Percentiles rank a stretch among this genome's conserved stretches.
Evolutionary conservation across 2,113 vertebrate species (phyloP).

Genomic region (Boulengeromyrus knoepffleri): DNA sequence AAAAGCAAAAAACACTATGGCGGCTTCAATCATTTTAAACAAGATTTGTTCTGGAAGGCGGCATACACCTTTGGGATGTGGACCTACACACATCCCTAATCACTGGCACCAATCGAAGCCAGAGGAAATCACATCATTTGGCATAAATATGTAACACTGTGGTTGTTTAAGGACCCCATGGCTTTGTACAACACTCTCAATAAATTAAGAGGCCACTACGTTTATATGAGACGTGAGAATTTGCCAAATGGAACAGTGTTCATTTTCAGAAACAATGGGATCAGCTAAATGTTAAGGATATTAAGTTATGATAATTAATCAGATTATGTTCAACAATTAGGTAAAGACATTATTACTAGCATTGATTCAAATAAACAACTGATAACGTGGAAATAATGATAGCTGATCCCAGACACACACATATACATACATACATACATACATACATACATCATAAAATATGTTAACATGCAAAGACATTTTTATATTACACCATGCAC

Average conservation of each 20-base stretch:
- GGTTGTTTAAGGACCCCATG: neutral
- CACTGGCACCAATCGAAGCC: neutral
- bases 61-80: neutral
- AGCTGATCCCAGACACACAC: neutral
- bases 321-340: neutral
- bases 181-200: neutral
- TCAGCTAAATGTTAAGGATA: neutral
- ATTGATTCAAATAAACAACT: neutral
- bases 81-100: neutral
- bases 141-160: neutral
- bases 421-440: neutral
- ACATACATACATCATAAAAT: neutral
- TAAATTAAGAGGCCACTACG: neutral
- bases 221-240: neutral
- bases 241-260: neutral
- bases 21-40: neutral
- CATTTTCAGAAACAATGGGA: neutral
- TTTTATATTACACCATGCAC: slow-evolving; percentile 12
- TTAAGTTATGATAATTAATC: neutral
- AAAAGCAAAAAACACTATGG: neutral
- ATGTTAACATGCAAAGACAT: slow-evolving; percentile 14
- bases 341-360: neutral
- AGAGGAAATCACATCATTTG: neutral
- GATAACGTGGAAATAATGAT: neutral
- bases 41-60: neutral